Evolutionary conservation across 2,888 invertebrate genomes (phyloP).

Genomic region (Meghimatium bilineatum): DNA sequence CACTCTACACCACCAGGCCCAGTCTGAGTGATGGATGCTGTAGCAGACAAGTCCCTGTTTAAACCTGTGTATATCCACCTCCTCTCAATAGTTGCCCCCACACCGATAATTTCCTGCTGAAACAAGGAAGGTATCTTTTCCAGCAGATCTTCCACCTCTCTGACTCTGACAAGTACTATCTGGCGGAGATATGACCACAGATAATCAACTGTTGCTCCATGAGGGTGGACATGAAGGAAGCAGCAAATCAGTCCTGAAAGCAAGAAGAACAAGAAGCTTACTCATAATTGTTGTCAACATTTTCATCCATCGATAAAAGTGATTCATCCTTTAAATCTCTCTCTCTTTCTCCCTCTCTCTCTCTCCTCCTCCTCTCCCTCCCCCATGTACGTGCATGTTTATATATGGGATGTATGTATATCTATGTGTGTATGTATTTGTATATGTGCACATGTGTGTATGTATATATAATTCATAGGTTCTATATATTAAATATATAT

Average conservation of each 20-base stretch:
- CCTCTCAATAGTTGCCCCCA: constrained; percentile 90
- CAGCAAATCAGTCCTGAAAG: constrained; percentile 86
- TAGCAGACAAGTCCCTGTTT: background rate
- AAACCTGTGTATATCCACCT: constrained; percentile 86
- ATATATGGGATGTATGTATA: too few relatives aligned
- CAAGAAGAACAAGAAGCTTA: background rate
- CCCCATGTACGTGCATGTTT: too few relatives aligned
- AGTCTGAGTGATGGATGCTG: background rate
- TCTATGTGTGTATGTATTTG: too few relatives aligned
- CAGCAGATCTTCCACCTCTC: constrained; percentile 81
- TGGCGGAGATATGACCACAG: constrained; percentile 93
- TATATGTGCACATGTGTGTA: too few relatives aligned
- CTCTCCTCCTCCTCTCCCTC: too few relatives aligned
- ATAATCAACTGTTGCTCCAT: constrained; percentile 92
- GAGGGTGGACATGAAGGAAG: constrained; percentile 94
- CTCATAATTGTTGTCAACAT: too few relatives aligned
- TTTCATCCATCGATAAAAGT: too few relatives aligned
- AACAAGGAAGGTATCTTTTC: constrained; percentile 88
- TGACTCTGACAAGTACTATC: constrained; percentile 83
- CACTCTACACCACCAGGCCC: background rate
- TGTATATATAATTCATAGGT: too few relatives aligned
- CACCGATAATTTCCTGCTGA: constrained; percentile 86
- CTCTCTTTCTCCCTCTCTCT: too few relatives aligned
- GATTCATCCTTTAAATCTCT: too few relatives aligned
- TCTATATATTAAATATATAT: too few relatives aligned